Evolutionary conservation across 2,113 vertebrate species (phyloP).

Genomic region (Peromyscus polionotus): DNA sequence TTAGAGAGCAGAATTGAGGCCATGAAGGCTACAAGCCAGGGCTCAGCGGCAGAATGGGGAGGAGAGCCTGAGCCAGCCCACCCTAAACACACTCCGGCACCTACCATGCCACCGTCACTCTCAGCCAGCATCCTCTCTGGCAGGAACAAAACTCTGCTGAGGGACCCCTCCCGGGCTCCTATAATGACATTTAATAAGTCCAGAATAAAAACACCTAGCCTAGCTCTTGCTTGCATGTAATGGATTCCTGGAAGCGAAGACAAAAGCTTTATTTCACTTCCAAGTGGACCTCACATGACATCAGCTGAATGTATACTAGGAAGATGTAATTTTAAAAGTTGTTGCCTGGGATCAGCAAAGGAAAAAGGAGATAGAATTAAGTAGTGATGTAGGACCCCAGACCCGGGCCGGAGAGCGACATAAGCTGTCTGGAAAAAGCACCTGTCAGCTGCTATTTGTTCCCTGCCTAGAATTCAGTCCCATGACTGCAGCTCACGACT

Average conservation of each 20-base stretch:
- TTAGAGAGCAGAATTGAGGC: not conserved
- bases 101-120: not conserved
- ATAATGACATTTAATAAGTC: not conserved
- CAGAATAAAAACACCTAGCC: not conserved
- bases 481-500: not conserved
- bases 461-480: not conserved
- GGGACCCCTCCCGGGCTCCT: not conserved
- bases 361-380: not conserved
- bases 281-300: not conserved
- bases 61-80: not conserved
- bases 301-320: not conserved
- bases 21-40: not conserved
- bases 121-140: not conserved
- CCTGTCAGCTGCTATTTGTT: not conserved
- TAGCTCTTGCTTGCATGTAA: not conserved
- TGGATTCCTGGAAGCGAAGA: not conserved
- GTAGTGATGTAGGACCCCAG: not conserved
- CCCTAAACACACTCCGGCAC: not conserved
- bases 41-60: not conserved
- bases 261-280: not conserved
- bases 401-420: fast-evolving
- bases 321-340: not conserved
- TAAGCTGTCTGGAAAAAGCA: not conserved
- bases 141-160: not conserved
- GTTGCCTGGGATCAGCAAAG: not conserved